phyloP scores from a whole-genome alignment of 2,113 vertebrate genomes.

The Gallinago jamesoni region DNA sequence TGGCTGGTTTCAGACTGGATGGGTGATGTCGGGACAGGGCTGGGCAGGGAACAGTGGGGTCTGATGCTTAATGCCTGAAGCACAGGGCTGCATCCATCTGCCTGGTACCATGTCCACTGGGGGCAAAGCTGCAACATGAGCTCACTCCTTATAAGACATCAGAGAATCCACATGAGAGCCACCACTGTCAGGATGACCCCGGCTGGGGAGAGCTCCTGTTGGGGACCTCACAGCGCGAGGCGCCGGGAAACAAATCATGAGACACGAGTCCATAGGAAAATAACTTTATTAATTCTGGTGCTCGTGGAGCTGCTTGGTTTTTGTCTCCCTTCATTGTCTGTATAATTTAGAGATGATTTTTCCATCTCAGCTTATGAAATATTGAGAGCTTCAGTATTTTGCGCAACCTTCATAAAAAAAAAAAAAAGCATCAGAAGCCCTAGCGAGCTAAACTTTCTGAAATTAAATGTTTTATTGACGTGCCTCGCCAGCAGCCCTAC shows the following conservation, averaged over 20 bases:
- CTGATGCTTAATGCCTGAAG: neutral
- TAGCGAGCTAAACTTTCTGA: neutral
- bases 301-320: neutral
- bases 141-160: neutral
- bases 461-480: neutral
- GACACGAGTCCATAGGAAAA: neutral
- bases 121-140: neutral
- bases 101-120: neutral
- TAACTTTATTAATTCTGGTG: neutral
- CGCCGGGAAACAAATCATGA: neutral
- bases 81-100: neutral
- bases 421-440: neutral
- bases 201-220: neutral
- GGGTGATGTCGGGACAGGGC: neutral
- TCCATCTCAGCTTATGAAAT: slow-evolving; percentile 40
- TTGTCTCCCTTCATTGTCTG: slow-evolving; percentile 13
- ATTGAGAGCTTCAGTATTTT: slow-evolving; percentile 9
- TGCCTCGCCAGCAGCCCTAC: neutral
- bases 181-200: fast-evolving
- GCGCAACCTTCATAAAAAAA: neutral
- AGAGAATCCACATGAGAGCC: slow-evolving; percentile 16
- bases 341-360: slow-evolving; percentile 25
- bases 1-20: neutral
- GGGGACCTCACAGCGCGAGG: neutral
- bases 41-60: neutral